These are phyloP conservation scores for Cyaniris semiargus DNA, from an alignment of 2,888 invertebrate genomes.

Conservation along the genomic window DNA sequence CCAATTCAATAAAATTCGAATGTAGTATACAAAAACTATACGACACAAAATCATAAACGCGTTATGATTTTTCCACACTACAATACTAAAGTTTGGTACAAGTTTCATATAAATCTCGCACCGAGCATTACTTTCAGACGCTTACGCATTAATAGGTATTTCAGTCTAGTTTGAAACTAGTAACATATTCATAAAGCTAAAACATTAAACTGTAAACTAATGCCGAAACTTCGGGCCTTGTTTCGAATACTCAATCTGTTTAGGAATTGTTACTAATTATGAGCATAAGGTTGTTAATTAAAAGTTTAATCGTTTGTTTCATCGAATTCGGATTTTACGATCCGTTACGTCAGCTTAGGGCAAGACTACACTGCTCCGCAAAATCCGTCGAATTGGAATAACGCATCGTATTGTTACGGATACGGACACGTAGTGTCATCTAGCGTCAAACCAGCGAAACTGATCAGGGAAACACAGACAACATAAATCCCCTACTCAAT, in stretches of 20 bases:
- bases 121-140: slow-evolving; percentile 16
- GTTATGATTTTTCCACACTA: slow-evolving; percentile 1
- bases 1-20: too few relatives aligned
- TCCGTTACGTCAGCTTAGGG: background rate
- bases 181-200: slow-evolving; percentile 30
- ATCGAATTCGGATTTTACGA: slow-evolving; percentile 3
- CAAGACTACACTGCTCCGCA: background rate
- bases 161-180: slow-evolving; percentile 29
- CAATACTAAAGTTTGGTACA: background rate
- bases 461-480: too few relatives aligned
- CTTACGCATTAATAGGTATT: slow-evolving; percentile 29
- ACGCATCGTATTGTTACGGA: too few relatives aligned
- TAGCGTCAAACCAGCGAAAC: too few relatives aligned
- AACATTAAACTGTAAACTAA: slow-evolving; percentile 29
- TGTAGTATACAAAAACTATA: background rate
- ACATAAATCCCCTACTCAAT: too few relatives aligned
- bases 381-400: too few relatives aligned
- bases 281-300: slow-evolving; percentile 11
- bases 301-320: slow-evolving; percentile 9
- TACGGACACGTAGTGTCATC: too few relatives aligned
- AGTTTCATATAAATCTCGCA: background rate
- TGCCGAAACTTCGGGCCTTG: slow-evolving; percentile 23
- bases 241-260: slow-evolving; percentile 30
- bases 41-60: background rate
- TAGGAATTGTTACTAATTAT: slow-evolving; percentile 29